These are phyloP conservation scores for Liolophura sinensis DNA, from an alignment of 1,140 invertebrate genomes.

Conservation along the genomic window DNA sequence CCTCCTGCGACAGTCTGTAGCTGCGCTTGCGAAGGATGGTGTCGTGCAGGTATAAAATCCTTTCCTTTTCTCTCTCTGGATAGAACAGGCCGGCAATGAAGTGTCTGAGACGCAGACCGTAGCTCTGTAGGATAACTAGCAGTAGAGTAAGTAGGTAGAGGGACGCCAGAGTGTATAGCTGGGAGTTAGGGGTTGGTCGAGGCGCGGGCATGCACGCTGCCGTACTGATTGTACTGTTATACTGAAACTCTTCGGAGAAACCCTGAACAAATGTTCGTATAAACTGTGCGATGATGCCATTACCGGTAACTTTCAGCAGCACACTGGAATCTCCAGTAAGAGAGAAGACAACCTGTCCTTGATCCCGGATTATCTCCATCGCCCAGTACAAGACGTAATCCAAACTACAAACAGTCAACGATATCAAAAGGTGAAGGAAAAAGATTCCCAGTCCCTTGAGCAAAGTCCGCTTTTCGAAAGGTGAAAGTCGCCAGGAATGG, in stretches of 20 bases:
- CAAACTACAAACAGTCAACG: slow-evolving; percentile 17
- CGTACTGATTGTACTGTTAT: slow-evolving; percentile 10
- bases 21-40: slow-evolving; percentile 3
- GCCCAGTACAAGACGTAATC: slow-evolving; percentile 28
- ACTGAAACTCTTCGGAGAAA: slow-evolving; percentile 8
- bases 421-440: slow-evolving; percentile 16
- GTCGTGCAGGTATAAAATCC: slow-evolving; percentile 15
- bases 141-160: slow-evolving; percentile 11
- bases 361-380: slow-evolving; percentile 17
- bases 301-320: slow-evolving; percentile 16
- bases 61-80: slow-evolving; percentile 15
- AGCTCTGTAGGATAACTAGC: slow-evolving; percentile 15
- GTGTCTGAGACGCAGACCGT: slow-evolving; percentile 14
- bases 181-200: neutral
- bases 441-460: slow-evolving; percentile 17
- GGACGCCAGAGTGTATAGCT: slow-evolving; percentile 4
- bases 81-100: slow-evolving; percentile 21
- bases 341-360: slow-evolving; percentile 21
- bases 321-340: slow-evolving; percentile 10
- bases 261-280: slow-evolving; percentile 13
- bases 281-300: slow-evolving; percentile 18
- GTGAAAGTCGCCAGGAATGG: slow-evolving; percentile 2
- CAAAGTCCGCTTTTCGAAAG: slow-evolving; percentile 8
- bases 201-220: slow-evolving; percentile 17
- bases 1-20: no score